Evolutionary conservation across 2,888 invertebrate species (phyloP), one percentile per base, ranked within the genome.

Genomic region (Dicyrtomina minuta): DNA sequence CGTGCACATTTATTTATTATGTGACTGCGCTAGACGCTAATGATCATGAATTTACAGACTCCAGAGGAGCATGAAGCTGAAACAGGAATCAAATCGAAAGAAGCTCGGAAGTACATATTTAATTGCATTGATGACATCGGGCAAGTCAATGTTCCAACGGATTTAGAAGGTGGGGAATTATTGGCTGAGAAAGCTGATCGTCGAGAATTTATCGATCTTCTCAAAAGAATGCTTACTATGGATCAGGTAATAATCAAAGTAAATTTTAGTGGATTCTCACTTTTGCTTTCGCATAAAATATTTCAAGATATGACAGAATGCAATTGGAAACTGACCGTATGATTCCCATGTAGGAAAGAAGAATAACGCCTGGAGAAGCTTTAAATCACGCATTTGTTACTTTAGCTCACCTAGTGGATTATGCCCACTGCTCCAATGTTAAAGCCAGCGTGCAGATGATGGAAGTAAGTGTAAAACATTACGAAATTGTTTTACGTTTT

Each of bases 61-160:
- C 96, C 96, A 24, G 98, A 98, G 82, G 99, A 99, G 83, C 96
- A 97, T 83, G 98, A 99, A 84, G 89, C 91, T 15, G 97, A 97
- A 85, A 97, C 96, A 59, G 93, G 93, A 75, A 95, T 96, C 80
- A 97, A 97, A 84, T 96, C 97, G 76, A 99, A 99, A 85, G 99
- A 99, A 85, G 98, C 98, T 4, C 86, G 99, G 80, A 99, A 99
- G 83, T 99, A 99, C 83, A 97, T 99, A 80, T 99, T 99, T 84
- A 98, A 98, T 84, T 96, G 96, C 84, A 87, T 99, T 78, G 99
- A 99, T 81, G 99, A 99, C 82, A 98, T 99, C 82, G 95, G 92
- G 74, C 92, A 94, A 84, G 95, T 96, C 8, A 96, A 96, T 82
- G 94, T 95, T 77, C 95, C 95, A 72, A 94, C 93, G n/a, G 96